Conservation (phyloP, 2,888 invertebrate species). For the Serripes groenlandicus region DNA sequence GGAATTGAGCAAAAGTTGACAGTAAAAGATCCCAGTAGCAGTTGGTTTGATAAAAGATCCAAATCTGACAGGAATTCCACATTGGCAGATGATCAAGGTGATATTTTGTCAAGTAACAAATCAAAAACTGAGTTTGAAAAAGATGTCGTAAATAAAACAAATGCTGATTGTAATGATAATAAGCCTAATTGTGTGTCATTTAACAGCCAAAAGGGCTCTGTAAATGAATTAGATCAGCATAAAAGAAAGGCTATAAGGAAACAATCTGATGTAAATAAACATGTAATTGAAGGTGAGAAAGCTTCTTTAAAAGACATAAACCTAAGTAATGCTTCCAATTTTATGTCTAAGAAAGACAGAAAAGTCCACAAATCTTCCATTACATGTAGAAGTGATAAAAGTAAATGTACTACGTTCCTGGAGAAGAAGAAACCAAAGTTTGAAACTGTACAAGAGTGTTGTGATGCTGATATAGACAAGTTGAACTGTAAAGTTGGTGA, state of each 20-base stretch:
- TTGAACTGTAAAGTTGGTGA: too few relatives aligned
- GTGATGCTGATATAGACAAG: not conserved
- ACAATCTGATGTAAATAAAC: not conserved
- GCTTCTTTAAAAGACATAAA: not conserved
- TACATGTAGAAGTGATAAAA: not conserved
- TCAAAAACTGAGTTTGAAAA: not conserved
- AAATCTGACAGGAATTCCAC: not conserved
- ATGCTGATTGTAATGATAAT: not conserved
- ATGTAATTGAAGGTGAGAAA: not conserved
- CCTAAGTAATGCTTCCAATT: constrained; percentile 3
- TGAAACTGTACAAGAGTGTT: not conserved
- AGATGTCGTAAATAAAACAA: too few relatives aligned
- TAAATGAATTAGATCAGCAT: too few relatives aligned
- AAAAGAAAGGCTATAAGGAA: too few relatives aligned
- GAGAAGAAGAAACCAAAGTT: not conserved
- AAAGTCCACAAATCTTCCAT: constrained; percentile 12
- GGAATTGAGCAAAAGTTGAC: too few relatives aligned
- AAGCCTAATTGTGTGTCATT: not conserved
- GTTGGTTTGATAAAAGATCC: too few relatives aligned
- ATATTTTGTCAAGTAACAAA: not conserved
- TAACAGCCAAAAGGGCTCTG: too few relatives aligned
- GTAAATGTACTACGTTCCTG: too few relatives aligned
- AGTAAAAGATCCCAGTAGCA: too few relatives aligned
- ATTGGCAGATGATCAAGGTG: too few relatives aligned
- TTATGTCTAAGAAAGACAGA: constrained; percentile 10